A percentile compares a stretch with the other conserved stretches of the same genome.
Conservation (phyloP, 2,888 invertebrate species). For the Brachyptera putata region DNA sequence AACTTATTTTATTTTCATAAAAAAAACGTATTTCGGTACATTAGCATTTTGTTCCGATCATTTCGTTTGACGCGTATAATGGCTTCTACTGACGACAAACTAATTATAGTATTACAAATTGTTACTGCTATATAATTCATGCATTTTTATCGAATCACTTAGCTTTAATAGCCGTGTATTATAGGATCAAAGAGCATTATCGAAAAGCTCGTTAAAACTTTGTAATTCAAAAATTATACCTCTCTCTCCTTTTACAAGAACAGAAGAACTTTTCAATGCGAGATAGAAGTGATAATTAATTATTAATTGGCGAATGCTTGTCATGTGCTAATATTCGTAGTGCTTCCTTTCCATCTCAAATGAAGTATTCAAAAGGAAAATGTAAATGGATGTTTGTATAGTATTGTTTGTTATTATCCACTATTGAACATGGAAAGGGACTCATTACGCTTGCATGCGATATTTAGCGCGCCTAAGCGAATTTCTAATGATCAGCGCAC, state of each 20-base stretch:
- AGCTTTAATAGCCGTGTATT: background rate
- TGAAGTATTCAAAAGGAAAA: slow-evolving; percentile 8
- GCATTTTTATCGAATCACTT: background rate
- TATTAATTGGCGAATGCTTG: background rate
- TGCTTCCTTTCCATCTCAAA: slow-evolving; percentile 15
- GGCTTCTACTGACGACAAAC: too few relatives aligned
- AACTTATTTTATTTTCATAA: too few relatives aligned
- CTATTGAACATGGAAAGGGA: background rate
- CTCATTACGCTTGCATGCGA: background rate
- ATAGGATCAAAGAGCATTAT: background rate
- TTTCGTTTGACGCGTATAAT: too few relatives aligned
- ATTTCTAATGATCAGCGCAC: background rate
- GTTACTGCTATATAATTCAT: too few relatives aligned
- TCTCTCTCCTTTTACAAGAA: background rate
- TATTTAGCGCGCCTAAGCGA: background rate
- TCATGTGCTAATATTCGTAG: background rate
- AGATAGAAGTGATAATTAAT: background rate
- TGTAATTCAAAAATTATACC: background rate
- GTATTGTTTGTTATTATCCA: slow-evolving; percentile 1
- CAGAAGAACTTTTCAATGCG: background rate
- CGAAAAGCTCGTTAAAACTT: background rate
- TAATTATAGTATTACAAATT: too few relatives aligned
- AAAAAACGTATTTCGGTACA: too few relatives aligned
- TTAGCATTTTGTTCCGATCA: too few relatives aligned
- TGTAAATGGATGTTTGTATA: background rate